phyloP scores from a whole-genome alignment of 2,888 invertebrate genomes.

The Dryomyza anilis region DNA sequence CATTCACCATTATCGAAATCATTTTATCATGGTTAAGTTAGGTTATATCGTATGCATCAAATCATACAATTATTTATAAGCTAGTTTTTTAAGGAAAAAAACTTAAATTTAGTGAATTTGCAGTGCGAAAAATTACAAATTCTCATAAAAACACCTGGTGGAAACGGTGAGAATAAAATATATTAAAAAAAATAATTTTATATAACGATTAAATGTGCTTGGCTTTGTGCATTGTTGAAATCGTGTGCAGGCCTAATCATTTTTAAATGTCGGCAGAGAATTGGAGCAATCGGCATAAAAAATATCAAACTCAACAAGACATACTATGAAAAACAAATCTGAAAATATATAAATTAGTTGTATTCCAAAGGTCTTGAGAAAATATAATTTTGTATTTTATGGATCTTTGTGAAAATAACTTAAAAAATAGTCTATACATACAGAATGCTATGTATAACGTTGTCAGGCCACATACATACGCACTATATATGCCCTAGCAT shows the following conservation, averaged over 20 bases:
- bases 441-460: constrained; percentile 53
- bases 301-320: not conserved
- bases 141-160: constrained; percentile 59
- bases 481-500: constrained; percentile 20
- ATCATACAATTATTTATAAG: constrained; percentile 63
- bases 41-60: constrained; percentile 62
- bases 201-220: constrained; percentile 28
- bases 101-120: constrained; percentile 61
- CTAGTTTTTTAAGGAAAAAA: constrained; percentile 62
- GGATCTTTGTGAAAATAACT: constrained; percentile 41
- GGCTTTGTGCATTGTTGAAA: not conserved
- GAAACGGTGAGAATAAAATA: constrained; percentile 56
- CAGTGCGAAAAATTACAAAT: constrained; percentile 59
- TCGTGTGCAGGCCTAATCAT: constrained; percentile 12
- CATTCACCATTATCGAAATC: constrained; percentile 45
- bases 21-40: constrained; percentile 61
- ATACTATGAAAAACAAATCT: no score
- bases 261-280: constrained; percentile 19
- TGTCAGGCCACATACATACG: constrained; percentile 30
- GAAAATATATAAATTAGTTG: not conserved
- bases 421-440: constrained; percentile 49
- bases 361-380: not conserved
- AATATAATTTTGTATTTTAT: no score
- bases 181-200: constrained; percentile 43
- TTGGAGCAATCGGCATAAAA: not conserved